Percentiles rank a stretch among this genome's conserved stretches.
Conservation (phyloP, 1,140 invertebrate genomes). For the Mya arenaria region DNA sequence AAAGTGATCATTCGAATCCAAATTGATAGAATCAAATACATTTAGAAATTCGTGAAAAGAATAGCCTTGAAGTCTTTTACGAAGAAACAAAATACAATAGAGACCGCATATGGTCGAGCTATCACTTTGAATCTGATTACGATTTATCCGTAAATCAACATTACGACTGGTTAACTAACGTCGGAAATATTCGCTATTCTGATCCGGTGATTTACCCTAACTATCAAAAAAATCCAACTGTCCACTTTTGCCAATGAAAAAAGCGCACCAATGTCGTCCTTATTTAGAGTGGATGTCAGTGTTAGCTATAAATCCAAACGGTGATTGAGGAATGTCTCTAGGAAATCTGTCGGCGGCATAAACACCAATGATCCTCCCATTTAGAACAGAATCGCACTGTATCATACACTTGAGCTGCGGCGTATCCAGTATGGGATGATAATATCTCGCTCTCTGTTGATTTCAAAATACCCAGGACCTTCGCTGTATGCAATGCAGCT, state of each 20-base stretch:
- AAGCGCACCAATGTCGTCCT: conserved; percentile 27
- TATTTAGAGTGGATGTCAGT: conserved; percentile 8
- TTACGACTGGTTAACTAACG: neutral
- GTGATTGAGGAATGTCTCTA: neutral
- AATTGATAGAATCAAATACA: neutral
- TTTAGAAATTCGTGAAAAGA: conserved; percentile 15
- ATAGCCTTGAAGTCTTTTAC: conserved; percentile 16
- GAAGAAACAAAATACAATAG: conserved; percentile 29
- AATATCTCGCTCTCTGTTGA: conserved; percentile 41
- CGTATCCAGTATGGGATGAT: conserved; percentile 29
- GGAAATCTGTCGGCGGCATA: conserved; percentile 31
- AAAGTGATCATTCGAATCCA: conserved; percentile 15
- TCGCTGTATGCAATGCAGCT: conserved; percentile 39
- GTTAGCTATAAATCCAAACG: conserved; percentile 34
- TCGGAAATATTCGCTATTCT: conserved; percentile 3
- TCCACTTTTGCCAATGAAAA: conserved; percentile 8
- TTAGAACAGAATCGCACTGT: conserved; percentile 13
- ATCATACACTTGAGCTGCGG: conserved; percentile 30
- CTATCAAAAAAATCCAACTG: conserved; percentile 27
- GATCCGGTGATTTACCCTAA: neutral
- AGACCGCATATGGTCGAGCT: conserved; percentile 14
- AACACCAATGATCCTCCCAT: neutral
- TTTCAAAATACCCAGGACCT: conserved; percentile 25
- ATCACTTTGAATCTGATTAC: conserved; percentile 34
- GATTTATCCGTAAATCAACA: neutral